Evolutionary conservation across 2,797 vertebrate species (phyloP).

Genomic region (Salmo trutta): DNA sequence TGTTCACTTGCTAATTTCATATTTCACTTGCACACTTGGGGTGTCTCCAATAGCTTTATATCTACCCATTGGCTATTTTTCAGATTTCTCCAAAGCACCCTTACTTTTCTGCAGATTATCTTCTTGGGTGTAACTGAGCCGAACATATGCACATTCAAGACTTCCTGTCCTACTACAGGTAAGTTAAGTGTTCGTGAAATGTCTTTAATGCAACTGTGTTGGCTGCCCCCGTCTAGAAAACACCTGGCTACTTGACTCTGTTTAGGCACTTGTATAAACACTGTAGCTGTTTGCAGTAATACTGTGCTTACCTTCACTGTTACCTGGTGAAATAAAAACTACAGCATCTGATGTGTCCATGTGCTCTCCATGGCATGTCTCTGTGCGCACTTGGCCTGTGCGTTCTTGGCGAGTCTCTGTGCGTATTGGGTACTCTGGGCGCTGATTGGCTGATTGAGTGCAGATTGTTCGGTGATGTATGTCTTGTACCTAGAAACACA

Average conservation of each 20-base stretch:
- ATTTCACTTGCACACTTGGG: not conserved
- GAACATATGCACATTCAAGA: not conserved
- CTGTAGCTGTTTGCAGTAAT: conserved; percentile 8
- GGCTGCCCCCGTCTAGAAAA: conserved; percentile 8
- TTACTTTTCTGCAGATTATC: not conserved
- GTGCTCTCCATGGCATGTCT: not conserved
- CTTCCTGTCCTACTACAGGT: conserved; percentile 7
- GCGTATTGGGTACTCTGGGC: not conserved
- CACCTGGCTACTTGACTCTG: not conserved
- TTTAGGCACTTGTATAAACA: not conserved
- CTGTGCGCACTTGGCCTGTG: too few species aligned
- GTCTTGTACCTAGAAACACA: too few species aligned
- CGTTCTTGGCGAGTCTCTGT: too few species aligned
- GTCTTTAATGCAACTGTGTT: conserved; percentile 10
- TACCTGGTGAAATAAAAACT: not conserved
- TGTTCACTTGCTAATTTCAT: conserved; percentile 1
- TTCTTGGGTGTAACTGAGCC: not conserved
- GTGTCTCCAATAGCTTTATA: not conserved
- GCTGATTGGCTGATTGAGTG: not conserved
- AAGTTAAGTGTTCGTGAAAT: conserved; percentile 5
- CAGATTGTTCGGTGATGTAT: not conserved
- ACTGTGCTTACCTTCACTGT: not conserved
- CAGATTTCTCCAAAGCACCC: not conserved
- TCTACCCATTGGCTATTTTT: not conserved
- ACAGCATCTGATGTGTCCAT: not conserved